Evolutionary conservation across 2,888 invertebrate species (phyloP).

Genomic region (Scotopteryx bipunctaria): DNA sequence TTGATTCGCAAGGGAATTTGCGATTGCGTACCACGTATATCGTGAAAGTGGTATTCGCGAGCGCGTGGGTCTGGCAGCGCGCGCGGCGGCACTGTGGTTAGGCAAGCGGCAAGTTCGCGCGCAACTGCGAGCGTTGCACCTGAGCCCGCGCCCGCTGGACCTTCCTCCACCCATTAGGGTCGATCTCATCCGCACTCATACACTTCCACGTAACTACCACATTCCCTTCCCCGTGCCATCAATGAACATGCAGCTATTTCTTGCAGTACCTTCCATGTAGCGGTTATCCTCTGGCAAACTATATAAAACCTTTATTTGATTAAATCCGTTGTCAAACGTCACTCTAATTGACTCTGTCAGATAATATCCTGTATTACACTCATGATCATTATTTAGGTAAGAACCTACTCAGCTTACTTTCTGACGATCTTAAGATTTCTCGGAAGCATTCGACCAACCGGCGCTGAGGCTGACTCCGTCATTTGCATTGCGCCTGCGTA

Average conservation of each 20-base stretch:
- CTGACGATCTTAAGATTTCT: slow-evolving; percentile 26
- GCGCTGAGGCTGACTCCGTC: slow-evolving; percentile 35
- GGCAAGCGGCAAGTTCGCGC: slow-evolving; percentile 32
- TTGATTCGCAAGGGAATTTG: slow-evolving; percentile 50
- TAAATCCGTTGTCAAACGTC: no score
- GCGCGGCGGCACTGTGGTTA: slow-evolving; percentile 69
- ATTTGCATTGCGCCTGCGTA: slow-evolving; percentile 51
- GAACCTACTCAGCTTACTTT: background rate
- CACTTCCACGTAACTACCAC: slow-evolving; percentile 34
- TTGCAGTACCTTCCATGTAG: slow-evolving; percentile 1
- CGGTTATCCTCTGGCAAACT: no score
- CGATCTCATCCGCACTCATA: slow-evolving; percentile 23
- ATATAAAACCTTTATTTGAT: no score
- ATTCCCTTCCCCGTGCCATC: slow-evolving; percentile 35
- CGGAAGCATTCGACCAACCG: slow-evolving; percentile 37
- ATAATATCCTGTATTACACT: no score
- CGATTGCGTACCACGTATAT: slow-evolving; percentile 55
- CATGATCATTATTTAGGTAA: no score
- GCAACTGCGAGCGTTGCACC: slow-evolving; percentile 67
- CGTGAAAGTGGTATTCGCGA: slow-evolving; percentile 67
- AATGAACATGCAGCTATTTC: slow-evolving; percentile 23
- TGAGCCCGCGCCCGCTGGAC: slow-evolving; percentile 56
- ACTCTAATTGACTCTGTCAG: no score
- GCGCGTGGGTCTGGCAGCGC: slow-evolving; percentile 74
- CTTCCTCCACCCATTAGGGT: slow-evolving; percentile 44